Evolutionary conservation across 2,113 vertebrate genomes (phyloP).

Genomic region (Charina bottae): DNA sequence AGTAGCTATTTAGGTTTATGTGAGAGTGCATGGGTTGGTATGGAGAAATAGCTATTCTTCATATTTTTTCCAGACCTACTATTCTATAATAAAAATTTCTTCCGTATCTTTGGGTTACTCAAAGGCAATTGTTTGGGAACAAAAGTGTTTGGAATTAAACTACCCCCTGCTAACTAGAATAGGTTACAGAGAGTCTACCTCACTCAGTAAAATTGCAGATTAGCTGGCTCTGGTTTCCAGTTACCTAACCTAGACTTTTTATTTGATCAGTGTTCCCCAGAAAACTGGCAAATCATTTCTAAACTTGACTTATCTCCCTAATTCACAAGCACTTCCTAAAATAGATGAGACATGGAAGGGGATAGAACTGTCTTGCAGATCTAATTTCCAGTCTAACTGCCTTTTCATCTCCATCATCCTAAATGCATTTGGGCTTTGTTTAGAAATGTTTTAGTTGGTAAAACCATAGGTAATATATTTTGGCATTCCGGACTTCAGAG

Average conservation of each 20-base stretch:
- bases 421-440: constrained; percentile 45
- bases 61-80: neutral
- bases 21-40: neutral
- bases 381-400: constrained; percentile 31
- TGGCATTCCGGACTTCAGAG: constrained; percentile 44
- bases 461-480: constrained; percentile 29
- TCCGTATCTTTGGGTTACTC: neutral
- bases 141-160: neutral
- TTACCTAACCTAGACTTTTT: constrained; percentile 52
- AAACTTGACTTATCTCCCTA: constrained; percentile 25
- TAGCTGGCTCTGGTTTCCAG: constrained; percentile 41
- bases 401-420: constrained; percentile 51
- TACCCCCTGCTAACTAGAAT: neutral
- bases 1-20: neutral
- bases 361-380: constrained; percentile 39
- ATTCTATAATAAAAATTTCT: constrained; percentile 7
- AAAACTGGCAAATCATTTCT: constrained; percentile 39
- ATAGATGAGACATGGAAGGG: constrained; percentile 44
- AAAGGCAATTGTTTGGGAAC: neutral
- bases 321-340: constrained; percentile 27
- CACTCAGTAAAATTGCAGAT: constrained; percentile 22
- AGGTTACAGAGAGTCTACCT: constrained; percentile 20
- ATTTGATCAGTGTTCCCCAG: neutral
- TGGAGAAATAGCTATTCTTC: neutral
- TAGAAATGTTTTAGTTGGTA: constrained; percentile 34